A percentile compares a stretch with the other conserved stretches of the same genome.
Evolutionary conservation across 1,140 invertebrate genomes (phyloP).

Genomic region (Eriosoma lanigerum): DNA sequence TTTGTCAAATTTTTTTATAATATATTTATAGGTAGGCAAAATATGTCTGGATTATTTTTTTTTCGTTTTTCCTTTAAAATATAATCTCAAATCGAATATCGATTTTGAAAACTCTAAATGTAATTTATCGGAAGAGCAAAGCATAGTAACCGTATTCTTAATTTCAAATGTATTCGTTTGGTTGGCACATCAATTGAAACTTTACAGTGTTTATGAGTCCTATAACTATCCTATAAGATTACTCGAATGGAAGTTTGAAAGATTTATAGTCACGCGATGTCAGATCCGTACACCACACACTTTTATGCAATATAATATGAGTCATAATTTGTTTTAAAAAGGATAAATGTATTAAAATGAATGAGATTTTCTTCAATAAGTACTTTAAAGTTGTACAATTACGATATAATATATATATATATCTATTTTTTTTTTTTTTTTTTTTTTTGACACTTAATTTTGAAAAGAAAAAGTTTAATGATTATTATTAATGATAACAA

Average conservation of each 20-base stretch:
- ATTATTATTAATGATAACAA: no score
- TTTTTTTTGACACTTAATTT: neutral
- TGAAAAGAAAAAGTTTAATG: conserved; percentile 7
- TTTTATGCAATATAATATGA: neutral
- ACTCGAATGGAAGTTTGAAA: conserved; percentile 14
- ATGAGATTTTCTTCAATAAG: neutral
- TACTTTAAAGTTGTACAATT: no score
- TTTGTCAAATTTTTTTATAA: no score
- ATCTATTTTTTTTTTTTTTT: neutral
- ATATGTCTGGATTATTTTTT: no score
- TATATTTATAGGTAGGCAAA: no score
- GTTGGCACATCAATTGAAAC: neutral
- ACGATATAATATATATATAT: neutral
- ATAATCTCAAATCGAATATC: no score
- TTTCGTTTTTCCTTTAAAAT: no score
- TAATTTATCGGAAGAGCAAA: neutral
- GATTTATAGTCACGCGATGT: conserved; percentile 43
- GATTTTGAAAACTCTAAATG: no score
- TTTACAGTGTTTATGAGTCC: conserved; percentile 19
- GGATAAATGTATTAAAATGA: neutral
- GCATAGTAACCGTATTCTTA: neutral
- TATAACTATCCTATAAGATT: conserved; percentile 26
- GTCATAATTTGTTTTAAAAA: neutral
- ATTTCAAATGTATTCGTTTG: conserved; percentile 1
- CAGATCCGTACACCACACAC: neutral